Evolutionary conservation across 2,113 vertebrate species (phyloP).

Genomic region (Microcebus murinus): DNA sequence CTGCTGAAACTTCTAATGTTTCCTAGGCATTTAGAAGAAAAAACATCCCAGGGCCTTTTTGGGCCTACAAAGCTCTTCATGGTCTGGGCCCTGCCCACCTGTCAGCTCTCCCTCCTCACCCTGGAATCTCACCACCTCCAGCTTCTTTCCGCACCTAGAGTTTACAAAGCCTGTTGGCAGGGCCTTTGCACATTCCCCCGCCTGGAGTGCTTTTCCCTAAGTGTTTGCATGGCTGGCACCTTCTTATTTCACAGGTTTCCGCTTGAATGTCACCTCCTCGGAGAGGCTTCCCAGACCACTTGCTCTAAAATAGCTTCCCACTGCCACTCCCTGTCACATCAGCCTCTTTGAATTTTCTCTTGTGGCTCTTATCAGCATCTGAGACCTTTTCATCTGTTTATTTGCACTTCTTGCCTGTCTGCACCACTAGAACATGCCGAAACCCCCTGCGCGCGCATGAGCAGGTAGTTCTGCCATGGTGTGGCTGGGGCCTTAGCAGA

Average conservation of each 20-base stretch:
- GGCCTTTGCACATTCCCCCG: neutral
- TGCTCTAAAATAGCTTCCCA: neutral
- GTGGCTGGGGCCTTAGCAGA: neutral
- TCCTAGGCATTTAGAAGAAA: slow-evolving; percentile 14
- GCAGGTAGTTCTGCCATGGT: neutral
- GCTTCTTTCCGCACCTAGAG: neutral
- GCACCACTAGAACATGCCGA: neutral
- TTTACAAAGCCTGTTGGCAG: neutral
- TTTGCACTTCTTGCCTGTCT: slow-evolving; percentile 3
- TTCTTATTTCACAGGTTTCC: neutral
- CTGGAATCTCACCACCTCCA: neutral
- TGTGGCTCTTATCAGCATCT: neutral
- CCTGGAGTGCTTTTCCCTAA: neutral
- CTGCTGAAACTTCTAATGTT: neutral
- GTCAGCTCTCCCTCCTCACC: neutral
- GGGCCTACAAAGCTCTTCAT: neutral
- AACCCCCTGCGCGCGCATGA: neutral
- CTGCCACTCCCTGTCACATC: neutral
- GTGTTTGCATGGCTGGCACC: neutral
- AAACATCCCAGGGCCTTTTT: neutral
- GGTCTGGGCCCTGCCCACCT: neutral
- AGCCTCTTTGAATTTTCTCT: neutral
- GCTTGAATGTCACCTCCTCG: neutral
- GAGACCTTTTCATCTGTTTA: neutral
- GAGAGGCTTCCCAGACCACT: slow-evolving; percentile 8